Base-by-base conservation (phyloP, 2,888 invertebrate species). In the Liposcelis brunnea region DNA sequence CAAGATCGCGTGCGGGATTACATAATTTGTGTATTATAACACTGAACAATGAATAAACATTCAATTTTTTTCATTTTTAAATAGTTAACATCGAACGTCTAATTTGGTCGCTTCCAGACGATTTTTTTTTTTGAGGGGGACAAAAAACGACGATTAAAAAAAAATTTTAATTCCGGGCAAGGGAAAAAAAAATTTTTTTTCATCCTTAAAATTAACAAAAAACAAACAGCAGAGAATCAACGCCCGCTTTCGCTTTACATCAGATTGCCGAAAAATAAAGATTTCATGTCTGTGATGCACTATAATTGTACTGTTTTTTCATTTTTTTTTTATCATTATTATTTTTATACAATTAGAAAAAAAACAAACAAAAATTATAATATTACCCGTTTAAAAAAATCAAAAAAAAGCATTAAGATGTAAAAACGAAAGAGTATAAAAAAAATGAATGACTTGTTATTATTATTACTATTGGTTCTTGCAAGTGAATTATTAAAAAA, bases 21-120 rank as follows among this genome's bases (percentile, higher is more conserved):
- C 8, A 6, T 26, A 26, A 6, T 26, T 26, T 26, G 4, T 26
- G 4, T 26, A 6, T 26, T 6, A 26, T 38, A 5, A 38, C 38
- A 38, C 19, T 38, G 16, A 38, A 14, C 19, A 38, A 18, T 19
- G 16, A 38, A 38, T n/a, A 19, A 15, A 18, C 19, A n/a, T 14
- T 16, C 19, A 15, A 18, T 38, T 18, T 38, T 38, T 14, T 38
- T 38, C 5, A 12, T 10, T 14, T 38, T 38, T 18, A 38, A 38
- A 14, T 19, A 38, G 11, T 38, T 18, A 38, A 16, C 38, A 38
- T 15, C 38, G 38, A 38, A 38, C 38, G 19, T 38, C 19, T 38
- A 38, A 38, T 38, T 12, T 38, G 19, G 19, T 19, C 8, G 10
- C 16, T 19, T 19, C 38, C 16, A 18, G 12, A 18, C n/a, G 16